A percentile compares a stretch with the other conserved stretches of the same genome.
Evolutionary conservation across 2,113 vertebrate genomes (phyloP).

Genomic region (Sigmodon hispidus): DNA sequence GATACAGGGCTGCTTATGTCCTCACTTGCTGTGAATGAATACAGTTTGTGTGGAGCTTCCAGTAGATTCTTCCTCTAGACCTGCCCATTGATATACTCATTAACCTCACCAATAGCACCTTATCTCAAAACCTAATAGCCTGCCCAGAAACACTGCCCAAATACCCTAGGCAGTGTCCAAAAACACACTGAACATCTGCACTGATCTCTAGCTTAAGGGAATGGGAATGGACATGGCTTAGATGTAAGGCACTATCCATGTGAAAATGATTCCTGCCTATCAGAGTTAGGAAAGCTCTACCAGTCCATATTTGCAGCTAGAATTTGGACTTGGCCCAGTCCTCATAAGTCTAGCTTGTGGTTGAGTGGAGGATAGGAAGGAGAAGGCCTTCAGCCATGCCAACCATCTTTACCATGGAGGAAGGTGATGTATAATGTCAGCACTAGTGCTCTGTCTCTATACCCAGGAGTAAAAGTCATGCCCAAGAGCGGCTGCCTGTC

Average conservation of each 20-base stretch:
- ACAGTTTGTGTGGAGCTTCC: not conserved
- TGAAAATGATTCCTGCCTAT: no score
- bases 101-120: not conserved
- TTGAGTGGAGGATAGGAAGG: not conserved
- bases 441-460: not conserved
- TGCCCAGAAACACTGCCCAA: not conserved
- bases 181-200: not conserved
- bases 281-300: not conserved
- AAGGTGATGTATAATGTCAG: no score
- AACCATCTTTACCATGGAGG: not conserved
- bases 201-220: not conserved
- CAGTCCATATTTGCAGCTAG: rapidly evolving
- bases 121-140: not conserved
- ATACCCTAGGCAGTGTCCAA: not conserved
- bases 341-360: rapidly evolving
- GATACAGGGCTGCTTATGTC: not conserved
- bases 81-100: not conserved
- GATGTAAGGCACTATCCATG: not conserved
- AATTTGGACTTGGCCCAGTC: not conserved
- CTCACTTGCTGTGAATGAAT: not conserved
- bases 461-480: not conserved
- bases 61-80: not conserved
- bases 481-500: not conserved
- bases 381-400: no score
- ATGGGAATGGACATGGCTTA: rapidly evolving